phyloP scores from a whole-genome alignment of 2,888 invertebrate species.

The Leptothorax acervorum region DNA sequence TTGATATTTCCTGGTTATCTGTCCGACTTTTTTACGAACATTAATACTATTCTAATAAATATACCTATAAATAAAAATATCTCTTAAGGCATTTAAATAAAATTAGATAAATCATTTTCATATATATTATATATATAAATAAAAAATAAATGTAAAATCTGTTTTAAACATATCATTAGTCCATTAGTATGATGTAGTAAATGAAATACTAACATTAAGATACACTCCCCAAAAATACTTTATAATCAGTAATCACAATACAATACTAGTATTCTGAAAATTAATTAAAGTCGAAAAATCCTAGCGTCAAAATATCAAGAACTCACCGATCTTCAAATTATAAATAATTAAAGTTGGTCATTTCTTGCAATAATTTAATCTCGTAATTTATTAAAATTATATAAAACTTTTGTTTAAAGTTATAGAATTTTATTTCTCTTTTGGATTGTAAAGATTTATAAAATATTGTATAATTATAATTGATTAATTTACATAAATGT shows the following conservation, averaged over 20 bases:
- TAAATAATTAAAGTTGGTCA: no score
- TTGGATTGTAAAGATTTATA: neutral
- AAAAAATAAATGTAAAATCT: neutral
- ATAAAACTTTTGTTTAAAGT: no score
- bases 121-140: neutral
- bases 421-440: no score
- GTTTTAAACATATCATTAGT: neutral
- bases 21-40: neutral
- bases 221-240: neutral
- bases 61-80: neutral
- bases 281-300: neutral
- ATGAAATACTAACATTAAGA: neutral
- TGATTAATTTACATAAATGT: neutral
- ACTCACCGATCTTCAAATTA: no score
- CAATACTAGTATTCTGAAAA: neutral
- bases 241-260: neutral
- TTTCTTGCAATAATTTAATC: neutral
- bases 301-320: neutral
- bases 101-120: neutral
- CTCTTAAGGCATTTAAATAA: neutral
- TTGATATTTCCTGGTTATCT: neutral
- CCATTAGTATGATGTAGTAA: neutral
- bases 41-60: neutral
- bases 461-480: neutral
- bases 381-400: neutral